Evolutionary conservation across 2,888 invertebrate genomes (phyloP).

Genomic region (Leptarthrus brevirostris): DNA sequence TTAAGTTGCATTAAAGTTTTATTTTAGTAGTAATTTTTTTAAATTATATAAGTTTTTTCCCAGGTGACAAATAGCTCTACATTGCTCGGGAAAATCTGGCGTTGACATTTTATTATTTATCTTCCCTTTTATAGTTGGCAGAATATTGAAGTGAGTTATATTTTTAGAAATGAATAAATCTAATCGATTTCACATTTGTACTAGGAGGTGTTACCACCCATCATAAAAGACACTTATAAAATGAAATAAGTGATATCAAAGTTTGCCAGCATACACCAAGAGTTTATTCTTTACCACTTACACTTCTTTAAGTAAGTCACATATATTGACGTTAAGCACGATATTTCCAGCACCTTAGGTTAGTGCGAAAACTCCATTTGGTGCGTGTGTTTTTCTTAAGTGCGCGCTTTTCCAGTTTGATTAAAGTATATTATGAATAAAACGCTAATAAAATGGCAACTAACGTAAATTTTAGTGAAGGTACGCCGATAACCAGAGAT

Average conservation of each 20-base stretch:
- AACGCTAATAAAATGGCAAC: not conserved
- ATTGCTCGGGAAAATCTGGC: too few species aligned
- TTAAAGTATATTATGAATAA: not conserved
- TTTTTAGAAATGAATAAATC: too few species aligned
- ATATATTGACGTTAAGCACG: not conserved
- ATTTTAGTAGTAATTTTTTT: too few species aligned
- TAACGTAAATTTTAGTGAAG: conserved; percentile 58
- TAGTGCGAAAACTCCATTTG: not conserved
- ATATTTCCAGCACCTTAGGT: not conserved
- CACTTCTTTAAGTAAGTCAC: not conserved
- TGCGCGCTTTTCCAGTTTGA: not conserved
- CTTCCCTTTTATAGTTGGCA: too few species aligned
- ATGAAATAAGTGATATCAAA: not conserved
- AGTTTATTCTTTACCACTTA: conserved; percentile 21
- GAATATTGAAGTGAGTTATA: too few species aligned
- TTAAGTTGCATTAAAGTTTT: too few species aligned
- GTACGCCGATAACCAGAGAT: conserved; percentile 74
- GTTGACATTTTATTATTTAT: too few species aligned
- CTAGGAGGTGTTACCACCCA: conserved; percentile 29
- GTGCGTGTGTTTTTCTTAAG: conserved; percentile 9
- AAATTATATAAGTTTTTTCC: too few species aligned
- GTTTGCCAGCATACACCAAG: too few species aligned
- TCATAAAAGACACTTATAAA: conserved; percentile 8
- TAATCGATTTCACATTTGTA: conserved; percentile 25
- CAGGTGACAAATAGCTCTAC: too few species aligned